Base-by-base conservation (phyloP, 2,888 invertebrate species). In the Ennomos erosarius region DNA sequence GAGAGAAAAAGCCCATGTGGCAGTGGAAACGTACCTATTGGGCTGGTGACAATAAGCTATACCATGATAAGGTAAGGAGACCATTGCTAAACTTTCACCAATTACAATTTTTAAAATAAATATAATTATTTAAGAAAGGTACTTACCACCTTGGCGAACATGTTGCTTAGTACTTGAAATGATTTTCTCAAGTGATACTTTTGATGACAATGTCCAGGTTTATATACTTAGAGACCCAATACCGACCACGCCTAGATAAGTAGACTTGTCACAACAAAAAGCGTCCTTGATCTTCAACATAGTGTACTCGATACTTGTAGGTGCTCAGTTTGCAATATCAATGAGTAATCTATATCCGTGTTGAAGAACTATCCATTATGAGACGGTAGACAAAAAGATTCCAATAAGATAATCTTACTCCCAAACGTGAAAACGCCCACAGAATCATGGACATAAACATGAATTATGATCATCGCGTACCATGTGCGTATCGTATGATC, bases 81-180 rank as follows among this genome's bases (percentile, higher is more conserved):
- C 26, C 26, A 26, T 26, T 26, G 3, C 26, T 5, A 26, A 26
- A 13, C 45, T 47, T 16, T 35, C 40, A 33, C 4, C 26, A 4
- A 36, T 10, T 11, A 10, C 13, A 40, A 11, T 52, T 40, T 49
- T 53, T 39, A 26, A 40, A 56, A 64, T 62, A 59, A 26, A 26
- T 6, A 6, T 26, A 26, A 3, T 61, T 54, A 16, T n/a, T n/a
- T 46, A 46, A 47, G 16, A 16, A 43, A 45, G 34, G 35, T n/a
- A 69, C 91, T 89, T 76, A 92, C 91, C 84, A 91, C 73, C 85
- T 75, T 88, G 83, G 82, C 88, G 86, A 90, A 87, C 91, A 92
- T 76, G 74, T 88, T 76, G 75, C 75, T 70, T 50, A 60, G 76
- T 74, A 78, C 81, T 88, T 82, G 86, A 73, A 76, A 76, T 51